Evolutionary conservation across 2,797 vertebrate genomes (phyloP), one percentile per base, ranked within the genome.

Genomic region (Philypnodon macrostomus): DNA sequence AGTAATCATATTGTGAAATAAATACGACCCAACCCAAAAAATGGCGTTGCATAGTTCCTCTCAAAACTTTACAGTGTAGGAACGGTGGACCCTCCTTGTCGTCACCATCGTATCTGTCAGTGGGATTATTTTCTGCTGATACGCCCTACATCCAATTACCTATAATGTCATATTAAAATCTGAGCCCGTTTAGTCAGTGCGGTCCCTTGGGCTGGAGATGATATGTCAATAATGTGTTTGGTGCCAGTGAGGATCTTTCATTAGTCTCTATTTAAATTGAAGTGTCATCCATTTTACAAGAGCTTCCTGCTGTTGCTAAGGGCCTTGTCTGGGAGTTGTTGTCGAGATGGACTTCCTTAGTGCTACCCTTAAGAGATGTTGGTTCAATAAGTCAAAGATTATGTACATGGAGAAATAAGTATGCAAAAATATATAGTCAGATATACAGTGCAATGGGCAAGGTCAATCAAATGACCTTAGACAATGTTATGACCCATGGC

Each of bases 131-230:
- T 83, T 84, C 60, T 80, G 73, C 76, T 77, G 80, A 85, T 77
- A 57, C 17, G 63, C 61, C 71, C 75, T 74, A 80, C 85, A 86
- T 84, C 70, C 59, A 73, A 76, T 83, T 80, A 71, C 41, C 52
- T 61, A 53, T 85, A 84, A 86, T 79, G 73, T 66, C 69, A 77
- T 73, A 73, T 76, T 79, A 67, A 81, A 75, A 73, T 82, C 67
- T 60, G 47, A 66, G 59, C 47, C 60, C 34, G 52, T 80, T 84
- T 79, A 83, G 73, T 66, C 72, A 63, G 51, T 67, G 59, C 3
- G 23, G 21, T 71, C 68, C 55, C 63, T 42, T 68, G 53, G 50
- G 53, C n/a, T 42, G 42, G 19, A 50, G 71, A 80, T 84, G 80
- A 82, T 70, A 66, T 71, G 73, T 68, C 74, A 72, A 72, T 85